phyloP scores from a whole-genome alignment of 2,113 vertebrate species.

The Astur gentilis region DNA sequence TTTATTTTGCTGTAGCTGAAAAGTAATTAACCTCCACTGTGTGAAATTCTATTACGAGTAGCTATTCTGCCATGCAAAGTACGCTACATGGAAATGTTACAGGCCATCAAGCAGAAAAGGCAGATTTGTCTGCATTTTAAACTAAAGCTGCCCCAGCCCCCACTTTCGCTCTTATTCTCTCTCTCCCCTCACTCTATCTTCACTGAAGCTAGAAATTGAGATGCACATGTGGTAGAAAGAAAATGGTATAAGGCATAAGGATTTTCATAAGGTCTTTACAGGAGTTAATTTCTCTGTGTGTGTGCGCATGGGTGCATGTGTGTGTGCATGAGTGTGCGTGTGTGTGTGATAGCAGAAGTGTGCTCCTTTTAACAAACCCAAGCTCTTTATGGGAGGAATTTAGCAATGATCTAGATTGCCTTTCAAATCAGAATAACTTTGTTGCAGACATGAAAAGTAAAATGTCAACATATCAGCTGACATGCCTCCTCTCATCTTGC shows the following conservation, averaged over 20 bases:
- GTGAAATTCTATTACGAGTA: conserved; percentile 95
- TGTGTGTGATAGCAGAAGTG: not conserved
- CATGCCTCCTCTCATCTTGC: conserved; percentile 21
- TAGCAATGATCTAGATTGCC: conserved; percentile 25
- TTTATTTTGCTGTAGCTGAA: conserved; percentile 82
- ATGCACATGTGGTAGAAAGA: conserved; percentile 69
- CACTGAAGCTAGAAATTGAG: conserved; percentile 89
- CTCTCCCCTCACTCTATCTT: conserved; percentile 64
- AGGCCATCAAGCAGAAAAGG: conserved; percentile 91
- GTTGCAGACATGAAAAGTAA: conserved; percentile 3
- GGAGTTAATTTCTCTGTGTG: conserved; percentile 38
- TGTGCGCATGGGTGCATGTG: not conserved
- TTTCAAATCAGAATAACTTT: conserved; percentile 53
- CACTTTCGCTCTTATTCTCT: conserved; percentile 11
- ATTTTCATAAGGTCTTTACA: conserved; percentile 69
- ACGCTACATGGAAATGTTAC: conserved; percentile 90
- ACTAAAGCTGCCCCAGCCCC: conserved; percentile 78
- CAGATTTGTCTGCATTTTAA: conserved; percentile 92
- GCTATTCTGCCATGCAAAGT: conserved; percentile 93
- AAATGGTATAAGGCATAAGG: conserved; percentile 67
- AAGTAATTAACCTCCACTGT: conserved; percentile 96
- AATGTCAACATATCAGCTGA: conserved; percentile 48
- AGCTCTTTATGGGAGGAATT: conserved; percentile 30
- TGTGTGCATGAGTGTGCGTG: not conserved
- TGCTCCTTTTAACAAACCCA: not conserved